These are phyloP conservation scores for Macroglossus sobrinus DNA, from an alignment of 2,113 vertebrate species.

Conservation along the genomic window DNA sequence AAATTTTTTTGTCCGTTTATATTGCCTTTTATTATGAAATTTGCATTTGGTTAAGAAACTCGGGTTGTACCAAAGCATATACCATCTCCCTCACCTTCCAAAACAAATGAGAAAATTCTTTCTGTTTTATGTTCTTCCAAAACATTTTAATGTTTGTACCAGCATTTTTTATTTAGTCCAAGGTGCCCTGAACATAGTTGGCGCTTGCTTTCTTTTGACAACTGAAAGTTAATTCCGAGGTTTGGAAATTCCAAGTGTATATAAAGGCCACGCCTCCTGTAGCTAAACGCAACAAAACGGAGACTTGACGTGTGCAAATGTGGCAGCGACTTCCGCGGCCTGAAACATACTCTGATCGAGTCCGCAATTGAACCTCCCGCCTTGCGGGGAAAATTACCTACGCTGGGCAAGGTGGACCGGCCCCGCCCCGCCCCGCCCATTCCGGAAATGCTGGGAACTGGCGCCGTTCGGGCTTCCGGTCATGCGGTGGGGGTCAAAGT, in stretches of 20 bases:
- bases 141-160: neutral
- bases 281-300: accelerated
- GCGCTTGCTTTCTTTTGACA: neutral
- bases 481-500: accelerated
- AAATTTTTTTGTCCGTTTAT: neutral
- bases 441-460: neutral
- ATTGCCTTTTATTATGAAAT: neutral
- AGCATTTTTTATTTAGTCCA: neutral
- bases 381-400: accelerated
- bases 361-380: accelerated
- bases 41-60: neutral
- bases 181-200: neutral
- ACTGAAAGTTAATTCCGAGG: neutral
- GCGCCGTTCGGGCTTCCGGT: accelerated
- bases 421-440: accelerated
- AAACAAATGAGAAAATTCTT: neutral
- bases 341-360: accelerated
- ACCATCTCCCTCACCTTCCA: neutral
- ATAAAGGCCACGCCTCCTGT: neutral
- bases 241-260: neutral
- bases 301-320: accelerated
- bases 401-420: accelerated
- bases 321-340: accelerated
- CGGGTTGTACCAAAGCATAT: neutral
- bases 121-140: neutral